Evolutionary conservation across 2,797 vertebrate species (phyloP).

Genomic region (Onychomys torridus): DNA sequence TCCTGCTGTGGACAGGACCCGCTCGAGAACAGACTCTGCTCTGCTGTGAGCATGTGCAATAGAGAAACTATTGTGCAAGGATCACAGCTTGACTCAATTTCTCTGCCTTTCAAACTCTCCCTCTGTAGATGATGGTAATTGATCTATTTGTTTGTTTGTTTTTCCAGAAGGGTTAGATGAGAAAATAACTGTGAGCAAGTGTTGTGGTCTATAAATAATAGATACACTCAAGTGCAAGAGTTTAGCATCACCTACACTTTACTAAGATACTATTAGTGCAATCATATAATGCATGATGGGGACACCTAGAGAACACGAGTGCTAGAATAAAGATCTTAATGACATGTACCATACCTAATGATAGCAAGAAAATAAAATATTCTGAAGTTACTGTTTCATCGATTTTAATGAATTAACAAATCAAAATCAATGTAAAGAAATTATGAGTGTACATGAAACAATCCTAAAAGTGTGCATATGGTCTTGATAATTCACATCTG

Average conservation of each 20-base stretch:
- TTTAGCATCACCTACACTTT: background rate
- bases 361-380: background rate
- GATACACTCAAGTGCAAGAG: background rate
- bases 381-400: background rate
- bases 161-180: background rate
- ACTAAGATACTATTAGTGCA: background rate
- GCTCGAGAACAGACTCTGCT: background rate
- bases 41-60: fast-evolving
- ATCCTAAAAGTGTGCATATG: background rate
- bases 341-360: background rate
- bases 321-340: background rate
- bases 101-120: conserved; percentile 4
- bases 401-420: conserved; percentile 36
- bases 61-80: background rate
- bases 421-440: conserved; percentile 9
- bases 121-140: background rate
- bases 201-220: background rate
- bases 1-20: background rate
- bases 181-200: background rate
- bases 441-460: background rate
- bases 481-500: background rate
- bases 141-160: background rate
- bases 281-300: background rate
- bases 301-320: background rate
- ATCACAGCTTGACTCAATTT: background rate